Base-by-base conservation (phyloP, 2,113 vertebrate genomes). In the Nycticorax nycticorax region DNA sequence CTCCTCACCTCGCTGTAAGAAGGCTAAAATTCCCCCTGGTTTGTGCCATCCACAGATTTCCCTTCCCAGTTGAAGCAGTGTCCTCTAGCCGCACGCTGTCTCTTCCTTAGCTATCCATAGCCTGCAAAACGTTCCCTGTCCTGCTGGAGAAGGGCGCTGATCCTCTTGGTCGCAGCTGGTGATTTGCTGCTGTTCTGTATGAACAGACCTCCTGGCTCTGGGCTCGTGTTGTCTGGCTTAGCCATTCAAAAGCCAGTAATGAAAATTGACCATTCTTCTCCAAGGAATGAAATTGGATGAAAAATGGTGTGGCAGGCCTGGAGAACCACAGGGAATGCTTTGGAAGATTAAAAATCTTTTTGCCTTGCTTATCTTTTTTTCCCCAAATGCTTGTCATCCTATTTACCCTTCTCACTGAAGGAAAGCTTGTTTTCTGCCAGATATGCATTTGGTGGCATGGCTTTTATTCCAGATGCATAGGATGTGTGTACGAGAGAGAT, bases 381-480 rank as follows among this genome's bases (percentile, higher is more conserved):
- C 53, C 62, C 78, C 22, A 83, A 95, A 93, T 57, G 37, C 74
- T 82, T 76, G 53, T 88, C 77, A 69, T 86, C 85, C 85, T 62
- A 20, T 88, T 75, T 76, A 32, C 57, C 78, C 92, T 76, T 55
- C 89, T 72, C 57, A 9, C 78, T 35, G 92, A 68, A 53, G 89
- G 50, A 37, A 76, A 85, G 84, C 87, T 85, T 62, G 43, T 87
- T 91, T 85, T 35, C 84, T 88, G 87, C 78, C 75, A 89, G 87
- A 72, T 56, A 59, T 2, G 82, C 75, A 12, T 73, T 92, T 30
- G 85, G 88, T 93, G 88, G 71, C 21, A 2, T 30, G 92, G 47
- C 63, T 95, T 93, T 93, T 80, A 24, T 80, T 90, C 90, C 92
- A 86, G 85, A 77, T 88, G 88, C 92, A 85, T 14, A 50, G 93